Evolutionary conservation across 2,797 vertebrate species (phyloP), one percentile per base, ranked within the genome.

Genomic region (Streptopelia turtur): DNA sequence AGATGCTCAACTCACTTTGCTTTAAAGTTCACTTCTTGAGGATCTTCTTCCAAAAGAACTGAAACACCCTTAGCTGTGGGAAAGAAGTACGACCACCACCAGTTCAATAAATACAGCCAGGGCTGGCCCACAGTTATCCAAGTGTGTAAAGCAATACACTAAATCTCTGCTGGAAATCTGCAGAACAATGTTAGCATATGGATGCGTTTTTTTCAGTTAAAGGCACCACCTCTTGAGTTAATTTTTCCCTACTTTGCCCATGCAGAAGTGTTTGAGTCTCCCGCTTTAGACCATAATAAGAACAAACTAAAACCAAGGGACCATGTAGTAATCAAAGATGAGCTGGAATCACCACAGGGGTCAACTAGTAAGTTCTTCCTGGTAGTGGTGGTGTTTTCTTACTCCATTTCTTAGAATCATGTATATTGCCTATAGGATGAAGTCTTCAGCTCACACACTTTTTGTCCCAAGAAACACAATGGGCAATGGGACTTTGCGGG

Each of bases 151-250:
- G 63, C 68, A 33, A 15, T 5, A 23, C 5, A 11, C n/a, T 9
- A 11, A 24, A 18, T 10, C n/a, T 63, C 53, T 60, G 39, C 27
- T 68, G 65, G 14, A 56, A 60, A 49, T 1, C 72, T 76, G 74
- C 52, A 52, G 33, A 37, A 4, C 39, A 27, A 2, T 6, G 5
- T 0, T 31, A 71, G 23, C n/a, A 25, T 14, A 22, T 0, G 6
- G 31, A 63, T 8, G 16, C 2, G 0, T 1, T 8, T 37, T 12
- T 55, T 12, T 13, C n/a, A 27, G 9, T 5, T 0, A 63, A 64
- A 76, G 12, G 57, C 57, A 84, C 13, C 39, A 45, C n/a, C 49
- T 33, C 30, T 3, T 13, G 4, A 39, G 37, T 25, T 57, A 35
- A 33, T 64, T 37, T 64, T 28, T 37, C 33, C 35, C 20, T 27